Conservation (phyloP, 1,140 invertebrate species). For the Drosophila varians region DNA sequence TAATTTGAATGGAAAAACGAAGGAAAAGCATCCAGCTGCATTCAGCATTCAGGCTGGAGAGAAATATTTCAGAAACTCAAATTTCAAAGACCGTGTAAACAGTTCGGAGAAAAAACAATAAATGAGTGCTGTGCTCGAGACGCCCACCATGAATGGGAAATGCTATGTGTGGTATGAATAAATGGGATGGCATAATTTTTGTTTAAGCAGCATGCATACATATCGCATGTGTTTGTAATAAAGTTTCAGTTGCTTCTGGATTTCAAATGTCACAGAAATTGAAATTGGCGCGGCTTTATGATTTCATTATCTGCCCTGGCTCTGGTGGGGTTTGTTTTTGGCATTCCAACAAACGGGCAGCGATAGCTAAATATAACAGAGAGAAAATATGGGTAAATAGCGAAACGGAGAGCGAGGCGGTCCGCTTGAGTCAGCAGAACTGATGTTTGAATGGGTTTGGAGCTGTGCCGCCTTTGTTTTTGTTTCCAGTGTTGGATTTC, state of each 20-base stretch:
- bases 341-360: slow-evolving; percentile 32
- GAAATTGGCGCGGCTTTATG: slow-evolving; percentile 63
- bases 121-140: slow-evolving; percentile 37
- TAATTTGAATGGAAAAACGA: slow-evolving; percentile 37
- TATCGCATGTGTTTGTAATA: slow-evolving; percentile 39
- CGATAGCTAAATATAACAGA: slow-evolving; percentile 38
- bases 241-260: slow-evolving; percentile 23
- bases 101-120: slow-evolving; percentile 55
- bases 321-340: slow-evolving; percentile 35
- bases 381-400: slow-evolving; percentile 22
- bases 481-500: no score
- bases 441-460: slow-evolving; percentile 31
- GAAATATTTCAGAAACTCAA: slow-evolving; percentile 52
- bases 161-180: no score
- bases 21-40: slow-evolving; percentile 10
- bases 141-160: slow-evolving; percentile 50
- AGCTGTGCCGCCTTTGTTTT: no score
- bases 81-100: slow-evolving; percentile 61
- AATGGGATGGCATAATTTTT: slow-evolving; percentile 47
- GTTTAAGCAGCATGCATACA: not conserved
- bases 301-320: slow-evolving; percentile 59
- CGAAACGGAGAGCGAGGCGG: slow-evolving; percentile 37
- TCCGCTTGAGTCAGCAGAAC: slow-evolving; percentile 26
- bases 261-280: slow-evolving; percentile 53
- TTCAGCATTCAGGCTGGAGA: no score